Conservation (phyloP, 92 coral and sea anemone genomes). For the Meandrina meandrites region DNA sequence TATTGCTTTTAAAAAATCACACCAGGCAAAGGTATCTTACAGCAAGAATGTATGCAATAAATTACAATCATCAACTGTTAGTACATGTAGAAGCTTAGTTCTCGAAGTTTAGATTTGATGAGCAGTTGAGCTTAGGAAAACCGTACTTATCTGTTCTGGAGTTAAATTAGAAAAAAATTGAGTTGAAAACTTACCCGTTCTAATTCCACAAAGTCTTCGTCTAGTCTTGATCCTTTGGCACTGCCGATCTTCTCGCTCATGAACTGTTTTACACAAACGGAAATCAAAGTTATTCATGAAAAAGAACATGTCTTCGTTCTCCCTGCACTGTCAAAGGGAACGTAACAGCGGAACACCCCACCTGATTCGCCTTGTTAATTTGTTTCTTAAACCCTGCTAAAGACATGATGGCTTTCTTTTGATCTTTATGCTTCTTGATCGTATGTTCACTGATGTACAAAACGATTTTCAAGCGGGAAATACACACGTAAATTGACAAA, state of each 20-base stretch:
- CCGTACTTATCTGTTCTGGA: not conserved
- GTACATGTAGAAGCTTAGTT: not conserved
- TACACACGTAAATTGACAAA: not conserved
- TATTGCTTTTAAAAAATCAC: not conserved
- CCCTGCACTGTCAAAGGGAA: not conserved
- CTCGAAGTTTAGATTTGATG: not conserved
- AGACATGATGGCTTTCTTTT: constrained; percentile 71
- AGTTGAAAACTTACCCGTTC: constrained; percentile 78
- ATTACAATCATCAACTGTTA: not conserved
- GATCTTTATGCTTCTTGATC: constrained; percentile 17
- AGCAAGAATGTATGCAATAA: not conserved
- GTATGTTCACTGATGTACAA: not conserved
- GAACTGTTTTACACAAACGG: constrained; percentile 64
- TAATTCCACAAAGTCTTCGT: constrained; percentile 88
- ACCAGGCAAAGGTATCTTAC: not conserved
- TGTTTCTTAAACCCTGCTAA: constrained; percentile 98
- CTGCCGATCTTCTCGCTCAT: constrained; percentile 99
- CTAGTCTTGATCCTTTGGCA: constrained; percentile 93
- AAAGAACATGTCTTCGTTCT: constrained; percentile 1
- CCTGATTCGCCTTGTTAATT: constrained; percentile 99
- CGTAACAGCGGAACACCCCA: constrained; percentile 3
- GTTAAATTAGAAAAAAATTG: not conserved
- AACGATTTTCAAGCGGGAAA: constrained; percentile 6
- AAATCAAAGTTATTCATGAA: constrained; percentile 25
- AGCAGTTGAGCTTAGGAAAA: not conserved